phyloP scores from a whole-genome alignment of 2,113 vertebrate genomes.

The Clarias gariepinus region DNA sequence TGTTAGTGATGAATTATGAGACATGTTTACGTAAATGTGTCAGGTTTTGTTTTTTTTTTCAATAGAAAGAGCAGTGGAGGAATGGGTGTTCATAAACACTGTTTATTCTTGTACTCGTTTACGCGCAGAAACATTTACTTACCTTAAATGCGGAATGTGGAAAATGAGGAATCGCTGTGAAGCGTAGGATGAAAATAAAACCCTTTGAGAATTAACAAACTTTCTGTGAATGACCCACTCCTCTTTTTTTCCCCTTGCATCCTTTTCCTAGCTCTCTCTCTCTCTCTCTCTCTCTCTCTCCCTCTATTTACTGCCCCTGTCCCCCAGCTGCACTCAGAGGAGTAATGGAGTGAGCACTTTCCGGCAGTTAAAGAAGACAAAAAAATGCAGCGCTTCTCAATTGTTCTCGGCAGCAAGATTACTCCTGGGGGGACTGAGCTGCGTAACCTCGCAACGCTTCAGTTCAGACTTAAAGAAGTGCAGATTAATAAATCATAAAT shows the following conservation, averaged over 20 bases:
- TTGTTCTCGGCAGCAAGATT: conserved; percentile 71
- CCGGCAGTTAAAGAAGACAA: conserved; percentile 60
- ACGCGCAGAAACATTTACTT: too few species aligned
- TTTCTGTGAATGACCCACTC: conserved; percentile 59
- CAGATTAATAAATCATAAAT: conserved; percentile 87
- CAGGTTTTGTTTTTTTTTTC: neutral
- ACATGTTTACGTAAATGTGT: conserved; percentile 23
- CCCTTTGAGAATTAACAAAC: conserved; percentile 53
- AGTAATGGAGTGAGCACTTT: conserved; percentile 56
- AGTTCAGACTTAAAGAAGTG: conserved; percentile 67
- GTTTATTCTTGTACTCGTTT: conserved; percentile 12
- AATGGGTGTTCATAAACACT: conserved; percentile 12
- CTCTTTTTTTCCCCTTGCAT: conserved; percentile 17
- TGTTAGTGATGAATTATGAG: neutral
- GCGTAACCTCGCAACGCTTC: conserved; percentile 62
- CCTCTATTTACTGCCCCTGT: conserved; percentile 49
- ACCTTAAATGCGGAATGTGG: conserved; percentile 21
- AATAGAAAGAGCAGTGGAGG: neutral
- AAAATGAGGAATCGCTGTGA: conserved; percentile 44
- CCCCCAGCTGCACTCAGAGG: conserved; percentile 55
- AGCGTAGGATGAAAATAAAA: conserved; percentile 50
- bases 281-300: conserved; percentile 51
- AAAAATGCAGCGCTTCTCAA: conserved; percentile 65
- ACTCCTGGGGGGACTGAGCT: conserved; percentile 67
- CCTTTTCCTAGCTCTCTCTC: neutral